These are phyloP conservation scores for Pluvianellus socialis DNA, from an alignment of 2,113 vertebrate genomes.

Conservation along the genomic window DNA sequence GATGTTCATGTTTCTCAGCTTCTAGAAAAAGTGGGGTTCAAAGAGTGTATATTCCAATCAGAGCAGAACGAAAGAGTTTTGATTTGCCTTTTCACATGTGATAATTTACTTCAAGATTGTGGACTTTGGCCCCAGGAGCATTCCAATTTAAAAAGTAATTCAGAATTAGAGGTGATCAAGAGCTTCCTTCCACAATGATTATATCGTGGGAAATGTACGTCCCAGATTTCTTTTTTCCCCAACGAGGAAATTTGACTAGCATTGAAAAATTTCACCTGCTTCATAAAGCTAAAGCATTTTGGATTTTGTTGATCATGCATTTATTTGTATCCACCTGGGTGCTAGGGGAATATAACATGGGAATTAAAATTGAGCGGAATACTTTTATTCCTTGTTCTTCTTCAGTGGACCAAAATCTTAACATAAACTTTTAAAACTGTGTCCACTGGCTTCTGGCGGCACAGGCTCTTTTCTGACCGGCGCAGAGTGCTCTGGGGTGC, in stretches of 20 bases:
- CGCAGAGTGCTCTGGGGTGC: neutral
- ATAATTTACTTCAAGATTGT: neutral
- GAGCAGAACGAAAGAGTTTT: neutral
- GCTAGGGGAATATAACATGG: neutral
- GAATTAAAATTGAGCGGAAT: neutral
- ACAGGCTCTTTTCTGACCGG: neutral
- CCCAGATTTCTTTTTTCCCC: neutral
- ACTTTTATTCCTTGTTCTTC: neutral
- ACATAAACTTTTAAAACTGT: neutral
- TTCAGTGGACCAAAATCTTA: neutral
- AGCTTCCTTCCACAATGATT: neutral
- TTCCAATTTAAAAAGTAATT: neutral
- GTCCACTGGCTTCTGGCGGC: neutral
- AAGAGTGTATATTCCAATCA: neutral
- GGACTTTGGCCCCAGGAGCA: rapidly evolving
- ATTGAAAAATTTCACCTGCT: neutral
- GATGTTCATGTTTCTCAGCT: neutral
- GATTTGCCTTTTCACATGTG: neutral
- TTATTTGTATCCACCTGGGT: neutral
- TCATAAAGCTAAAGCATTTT: neutral
- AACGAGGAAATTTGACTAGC: neutral
- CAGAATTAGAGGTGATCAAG: neutral
- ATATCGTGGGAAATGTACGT: neutral
- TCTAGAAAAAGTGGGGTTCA: neutral
- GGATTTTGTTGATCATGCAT: neutral